phyloP scores from a whole-genome alignment of 2,113 vertebrate genomes.

The Triplophysa rosa region DNA sequence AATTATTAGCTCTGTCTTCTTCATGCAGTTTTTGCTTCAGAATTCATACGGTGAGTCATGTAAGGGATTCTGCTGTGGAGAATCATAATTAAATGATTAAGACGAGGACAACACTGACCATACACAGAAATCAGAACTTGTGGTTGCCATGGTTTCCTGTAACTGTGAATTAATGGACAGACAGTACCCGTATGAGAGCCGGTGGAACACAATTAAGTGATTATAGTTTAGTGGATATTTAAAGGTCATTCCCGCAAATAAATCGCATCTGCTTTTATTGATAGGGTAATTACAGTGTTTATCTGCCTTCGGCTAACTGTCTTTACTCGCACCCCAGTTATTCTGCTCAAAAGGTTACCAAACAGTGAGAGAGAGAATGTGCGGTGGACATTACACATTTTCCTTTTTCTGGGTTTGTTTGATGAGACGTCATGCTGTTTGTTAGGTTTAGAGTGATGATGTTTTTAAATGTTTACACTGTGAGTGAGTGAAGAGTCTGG shows the following conservation, averaged over 20 bases:
- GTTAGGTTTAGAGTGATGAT: conserved; percentile 20
- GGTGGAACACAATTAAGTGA: background rate
- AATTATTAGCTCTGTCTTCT: background rate
- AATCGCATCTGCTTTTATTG: background rate
- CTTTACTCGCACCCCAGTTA: background rate
- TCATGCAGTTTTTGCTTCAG: background rate
- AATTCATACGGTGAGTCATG: too few species aligned
- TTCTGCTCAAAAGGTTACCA: conserved; percentile 34
- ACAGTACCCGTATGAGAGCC: background rate
- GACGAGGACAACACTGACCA: background rate
- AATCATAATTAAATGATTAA: background rate
- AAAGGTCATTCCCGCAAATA: conserved; percentile 37
- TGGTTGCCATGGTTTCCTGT: too few species aligned
- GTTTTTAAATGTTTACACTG: conserved; percentile 23
- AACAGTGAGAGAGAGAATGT: background rate
- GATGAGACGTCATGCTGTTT: conserved; percentile 3
- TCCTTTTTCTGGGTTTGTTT: conserved; percentile 18
- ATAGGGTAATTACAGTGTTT: conserved; percentile 34
- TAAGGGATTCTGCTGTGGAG: background rate
- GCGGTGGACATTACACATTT: background rate
- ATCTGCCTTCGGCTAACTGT: conserved; percentile 14
- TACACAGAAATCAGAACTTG: too few species aligned
- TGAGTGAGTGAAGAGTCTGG: background rate
- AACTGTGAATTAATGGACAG: too few species aligned
- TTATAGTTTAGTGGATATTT: conserved; percentile 24